Conservation (phyloP, 2,797 vertebrate species). For the Poecilia gillii region DNA sequence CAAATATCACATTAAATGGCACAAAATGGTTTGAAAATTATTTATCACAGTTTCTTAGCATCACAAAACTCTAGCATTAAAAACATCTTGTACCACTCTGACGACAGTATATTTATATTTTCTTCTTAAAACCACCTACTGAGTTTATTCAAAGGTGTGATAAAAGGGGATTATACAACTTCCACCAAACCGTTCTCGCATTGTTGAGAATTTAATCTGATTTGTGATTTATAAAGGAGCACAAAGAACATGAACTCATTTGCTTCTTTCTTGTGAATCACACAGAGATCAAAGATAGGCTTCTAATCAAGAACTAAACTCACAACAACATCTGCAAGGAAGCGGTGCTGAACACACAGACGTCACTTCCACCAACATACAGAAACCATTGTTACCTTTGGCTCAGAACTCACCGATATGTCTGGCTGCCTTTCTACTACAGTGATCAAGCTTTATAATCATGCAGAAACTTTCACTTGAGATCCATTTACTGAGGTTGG, state of each 20-base stretch:
- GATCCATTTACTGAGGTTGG: background rate
- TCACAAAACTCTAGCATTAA: background rate
- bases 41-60: background rate
- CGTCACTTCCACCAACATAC: background rate
- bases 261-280: background rate
- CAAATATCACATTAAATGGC: background rate
- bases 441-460: background rate
- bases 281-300: slow-evolving; percentile 5
- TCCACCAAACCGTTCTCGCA: background rate
- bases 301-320: background rate
- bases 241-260: background rate
- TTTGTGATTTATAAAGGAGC: background rate
- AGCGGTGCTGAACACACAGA: background rate
- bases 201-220: background rate
- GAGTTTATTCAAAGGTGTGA: background rate
- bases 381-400: background rate
- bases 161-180: background rate
- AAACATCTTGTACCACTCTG: background rate
- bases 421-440: background rate
- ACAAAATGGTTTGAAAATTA: background rate
- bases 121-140: background rate
- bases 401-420: background rate
- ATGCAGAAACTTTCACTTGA: background rate
- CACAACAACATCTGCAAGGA: background rate
- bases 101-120: background rate